Evolutionary conservation across 2,888 invertebrate genomes (phyloP), one percentile per base, ranked within the genome.

Genomic region (Pilophorus perplexus): DNA sequence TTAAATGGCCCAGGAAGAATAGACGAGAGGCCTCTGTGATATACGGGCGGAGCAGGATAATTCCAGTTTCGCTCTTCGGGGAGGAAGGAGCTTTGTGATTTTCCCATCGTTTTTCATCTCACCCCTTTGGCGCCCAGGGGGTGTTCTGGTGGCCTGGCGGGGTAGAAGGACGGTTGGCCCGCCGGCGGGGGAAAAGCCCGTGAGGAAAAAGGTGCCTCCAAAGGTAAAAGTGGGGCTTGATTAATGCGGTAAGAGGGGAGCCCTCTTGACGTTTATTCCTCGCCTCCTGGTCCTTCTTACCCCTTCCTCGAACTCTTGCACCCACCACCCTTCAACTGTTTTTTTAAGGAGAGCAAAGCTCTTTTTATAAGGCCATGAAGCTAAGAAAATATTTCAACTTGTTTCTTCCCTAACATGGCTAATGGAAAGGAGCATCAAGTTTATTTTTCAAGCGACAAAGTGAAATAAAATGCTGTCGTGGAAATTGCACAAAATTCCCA

Each of bases 251-350:
- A 14, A 42, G 42, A 42, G 42, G 37, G 16, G n/a, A 42, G 42
- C 42, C 14, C 42, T 42, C 42, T 42, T 42, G 42, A 42, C 42
- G 42, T 42, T 42, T 42, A 42, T 42, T 42, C 42, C 42, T 20
- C 3, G 20, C 14, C 42, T 42, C 42, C 42, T 42, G 20, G 42
- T 16, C 42, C 42, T 42, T 14, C 14, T 20, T 20, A 18, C 42
- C 42, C 14, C 2, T 20, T 33, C 42, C 16, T 40, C 40, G 16
- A 16, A 16, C n/a, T 2, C 42, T 2, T n/a, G 16, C 14, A 3
- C 42, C 2, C 42, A 12, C 14, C 14, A 18, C 42, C 33, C 4
- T 1, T 37, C 37, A n/a, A 4, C 37, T 37, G 12, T 37, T 14
- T 37, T 37, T 37, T 14, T 37, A 12, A 37, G 37, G 37, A 2